Percentiles rank a stretch among this genome's conserved stretches.
These are phyloP conservation scores for Rhyacophila brunnea DNA, from an alignment of 1,140 invertebrate genomes.

Conservation along the genomic window DNA sequence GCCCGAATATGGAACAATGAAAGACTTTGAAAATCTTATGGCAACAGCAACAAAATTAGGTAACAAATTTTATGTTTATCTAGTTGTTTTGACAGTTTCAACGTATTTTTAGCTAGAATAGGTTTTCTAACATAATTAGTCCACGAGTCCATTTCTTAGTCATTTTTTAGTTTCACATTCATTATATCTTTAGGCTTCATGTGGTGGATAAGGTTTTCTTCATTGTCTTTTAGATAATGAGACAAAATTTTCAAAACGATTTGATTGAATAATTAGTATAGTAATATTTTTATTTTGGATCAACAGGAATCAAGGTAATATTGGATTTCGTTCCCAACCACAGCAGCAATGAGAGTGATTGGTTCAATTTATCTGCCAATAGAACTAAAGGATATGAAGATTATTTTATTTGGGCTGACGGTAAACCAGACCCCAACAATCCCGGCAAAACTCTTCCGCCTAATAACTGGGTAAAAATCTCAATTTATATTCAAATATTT, in stretches of 20 bases:
- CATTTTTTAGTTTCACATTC: no score
- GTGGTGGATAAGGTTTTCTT: no score
- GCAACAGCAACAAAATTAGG: conserved; percentile 43
- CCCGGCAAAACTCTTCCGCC: conserved; percentile 54
- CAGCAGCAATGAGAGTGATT: conserved; percentile 67
- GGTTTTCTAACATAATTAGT: background rate
- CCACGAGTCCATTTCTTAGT: no score
- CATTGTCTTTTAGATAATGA: no score
- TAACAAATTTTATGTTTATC: conserved; percentile 24
- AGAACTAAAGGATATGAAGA: conserved; percentile 62
- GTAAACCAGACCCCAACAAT: conserved; percentile 49
- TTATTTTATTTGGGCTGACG: conserved; percentile 69
- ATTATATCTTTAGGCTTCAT: no score
- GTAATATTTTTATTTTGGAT: background rate
- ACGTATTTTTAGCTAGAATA: background rate
- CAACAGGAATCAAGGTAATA: conserved; percentile 55
- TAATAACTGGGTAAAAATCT: conserved; percentile 74
- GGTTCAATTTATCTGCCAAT: conserved; percentile 65
- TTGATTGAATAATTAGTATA: background rate
- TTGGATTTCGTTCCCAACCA: conserved; percentile 73
- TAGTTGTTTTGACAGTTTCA: conserved; percentile 1
- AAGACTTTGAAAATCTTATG: conserved; percentile 60
- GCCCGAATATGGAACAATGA: conserved; percentile 60
- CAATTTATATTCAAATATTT: no score
- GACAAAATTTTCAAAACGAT: no score